Conservation (phyloP, 37 sponge, comb jelly and placozoan species). For the Crambe crambe region DNA sequence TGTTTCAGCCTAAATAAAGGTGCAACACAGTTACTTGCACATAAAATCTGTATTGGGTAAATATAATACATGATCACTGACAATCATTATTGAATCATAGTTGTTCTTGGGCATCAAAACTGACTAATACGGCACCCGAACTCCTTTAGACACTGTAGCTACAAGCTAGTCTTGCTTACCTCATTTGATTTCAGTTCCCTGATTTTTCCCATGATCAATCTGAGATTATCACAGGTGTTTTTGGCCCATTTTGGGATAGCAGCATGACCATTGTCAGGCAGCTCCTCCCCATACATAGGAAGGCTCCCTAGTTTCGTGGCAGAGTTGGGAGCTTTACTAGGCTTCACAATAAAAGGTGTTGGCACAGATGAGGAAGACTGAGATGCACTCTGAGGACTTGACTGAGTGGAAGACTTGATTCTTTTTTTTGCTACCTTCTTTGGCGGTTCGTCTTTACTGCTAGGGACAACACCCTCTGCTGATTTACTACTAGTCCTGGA, state of each 20-base stretch:
- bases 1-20: not conserved
- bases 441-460: conserved; percentile 19
- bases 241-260: conserved; percentile 25
- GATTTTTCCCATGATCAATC: conserved; percentile 11
- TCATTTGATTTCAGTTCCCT: conserved; percentile 20
- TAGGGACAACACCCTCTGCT: not conserved
- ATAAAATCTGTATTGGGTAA: no score
- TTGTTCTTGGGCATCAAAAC: no score
- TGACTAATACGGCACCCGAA: no score
- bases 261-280: conserved; percentile 27
- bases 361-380: not conserved
- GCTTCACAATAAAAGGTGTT: not conserved
- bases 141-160: no score
- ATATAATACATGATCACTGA: no score
- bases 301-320: conserved; percentile 28
- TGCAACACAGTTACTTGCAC: not conserved
- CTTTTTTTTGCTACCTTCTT: conserved; percentile 18
- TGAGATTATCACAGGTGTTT: conserved; percentile 26
- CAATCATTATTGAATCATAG: not conserved
- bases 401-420: not conserved
- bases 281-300: conserved; percentile 54
- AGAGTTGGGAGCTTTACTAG: not conserved
- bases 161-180: no score
- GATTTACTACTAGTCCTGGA: not conserved
- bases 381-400: not conserved